Evolutionary conservation across 2,888 invertebrate species (phyloP).

Genomic region (Acanthosoma haemorrhoidale): DNA sequence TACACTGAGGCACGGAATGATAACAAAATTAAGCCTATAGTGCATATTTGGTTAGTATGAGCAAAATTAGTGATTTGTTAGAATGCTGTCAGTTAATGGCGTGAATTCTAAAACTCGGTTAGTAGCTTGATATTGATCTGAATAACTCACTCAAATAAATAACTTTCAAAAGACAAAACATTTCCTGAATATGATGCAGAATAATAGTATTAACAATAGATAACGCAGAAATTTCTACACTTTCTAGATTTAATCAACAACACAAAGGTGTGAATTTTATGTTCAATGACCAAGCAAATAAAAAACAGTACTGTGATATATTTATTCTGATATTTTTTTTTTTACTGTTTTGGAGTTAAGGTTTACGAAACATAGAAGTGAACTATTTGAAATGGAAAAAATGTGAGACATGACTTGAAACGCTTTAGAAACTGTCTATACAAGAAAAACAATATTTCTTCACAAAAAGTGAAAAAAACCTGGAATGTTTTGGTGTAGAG

Average conservation of each 20-base stretch:
- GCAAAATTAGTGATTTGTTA: conserved; percentile 20
- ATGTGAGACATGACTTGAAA: too few species aligned
- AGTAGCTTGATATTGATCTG: conserved; percentile 11
- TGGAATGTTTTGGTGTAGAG: too few species aligned
- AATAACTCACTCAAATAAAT: conserved; percentile 13
- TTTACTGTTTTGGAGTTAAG: too few species aligned
- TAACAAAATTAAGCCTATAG: background rate
- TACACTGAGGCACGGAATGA: background rate
- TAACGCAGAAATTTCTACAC: background rate
- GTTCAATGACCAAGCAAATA: too few species aligned
- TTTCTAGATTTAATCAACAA: background rate
- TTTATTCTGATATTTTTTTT: too few species aligned
- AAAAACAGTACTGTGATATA: too few species aligned
- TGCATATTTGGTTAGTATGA: conserved; percentile 9
- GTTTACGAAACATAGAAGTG: too few species aligned
- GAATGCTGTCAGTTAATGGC: background rate
- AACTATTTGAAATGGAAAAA: too few species aligned
- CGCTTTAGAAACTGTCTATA: too few species aligned
- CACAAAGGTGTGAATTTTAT: background rate
- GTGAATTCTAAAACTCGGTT: conserved; percentile 12
- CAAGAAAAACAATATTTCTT: too few species aligned
- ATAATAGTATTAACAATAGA: too few species aligned
- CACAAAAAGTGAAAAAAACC: too few species aligned
- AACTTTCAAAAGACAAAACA: background rate
- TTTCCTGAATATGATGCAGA: background rate